phyloP scores from a whole-genome alignment of 2,888 invertebrate species.

The Synanthedon andrenaeformis region DNA sequence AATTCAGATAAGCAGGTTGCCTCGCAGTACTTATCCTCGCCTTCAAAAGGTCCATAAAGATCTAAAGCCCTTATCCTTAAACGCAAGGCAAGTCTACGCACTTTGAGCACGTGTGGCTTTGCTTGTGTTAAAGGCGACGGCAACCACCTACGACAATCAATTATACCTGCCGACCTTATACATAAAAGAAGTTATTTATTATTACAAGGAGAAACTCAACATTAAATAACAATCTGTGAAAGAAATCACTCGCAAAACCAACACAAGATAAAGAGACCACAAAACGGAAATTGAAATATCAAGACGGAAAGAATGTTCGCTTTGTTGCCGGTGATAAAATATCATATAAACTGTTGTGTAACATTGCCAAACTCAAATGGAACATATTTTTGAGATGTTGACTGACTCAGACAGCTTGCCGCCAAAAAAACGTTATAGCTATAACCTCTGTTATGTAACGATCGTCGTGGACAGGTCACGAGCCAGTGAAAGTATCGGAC shows the following conservation, averaged over 20 bases:
- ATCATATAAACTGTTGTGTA: constrained; percentile 9
- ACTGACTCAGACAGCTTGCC: constrained; percentile 43
- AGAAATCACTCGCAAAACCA: neutral
- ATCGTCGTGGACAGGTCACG: constrained; percentile 3
- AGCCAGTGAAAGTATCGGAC: constrained; percentile 39
- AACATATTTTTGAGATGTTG: neutral
- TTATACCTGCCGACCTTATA: too few species aligned
- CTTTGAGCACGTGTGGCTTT: too few species aligned
- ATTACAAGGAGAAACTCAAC: too few species aligned
- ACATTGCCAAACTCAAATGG: constrained; percentile 5
- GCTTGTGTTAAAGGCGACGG: too few species aligned
- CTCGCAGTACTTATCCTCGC: too few species aligned
- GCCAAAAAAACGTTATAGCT: constrained; percentile 25
- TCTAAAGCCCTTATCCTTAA: too few species aligned
- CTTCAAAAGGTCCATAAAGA: too few species aligned
- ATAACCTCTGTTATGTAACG: constrained; percentile 21
- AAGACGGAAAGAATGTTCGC: neutral
- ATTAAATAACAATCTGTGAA: too few species aligned
- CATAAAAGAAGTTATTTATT: too few species aligned
- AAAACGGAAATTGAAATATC: neutral
- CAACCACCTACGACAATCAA: too few species aligned
- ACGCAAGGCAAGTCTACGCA: too few species aligned
- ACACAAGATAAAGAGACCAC: neutral
- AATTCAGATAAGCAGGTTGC: too few species aligned
- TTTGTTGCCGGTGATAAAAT: neutral